Conservation (phyloP, 2,888 invertebrate genomes). For the Apamea epomidion region DNA sequence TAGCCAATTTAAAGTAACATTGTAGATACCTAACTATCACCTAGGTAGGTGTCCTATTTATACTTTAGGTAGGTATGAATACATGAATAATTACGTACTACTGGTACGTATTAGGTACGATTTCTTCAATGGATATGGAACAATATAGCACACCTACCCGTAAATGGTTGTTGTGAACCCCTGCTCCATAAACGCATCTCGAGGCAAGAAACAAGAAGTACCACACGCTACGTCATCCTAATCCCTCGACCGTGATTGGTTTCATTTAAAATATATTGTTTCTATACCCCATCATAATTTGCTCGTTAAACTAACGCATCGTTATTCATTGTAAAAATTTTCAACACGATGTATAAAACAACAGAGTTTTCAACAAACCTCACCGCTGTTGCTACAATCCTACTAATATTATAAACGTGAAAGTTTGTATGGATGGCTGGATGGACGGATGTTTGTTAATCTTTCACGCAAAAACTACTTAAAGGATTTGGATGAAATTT, state of each 20-base stretch:
- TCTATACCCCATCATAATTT: too few species aligned
- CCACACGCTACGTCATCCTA: neutral
- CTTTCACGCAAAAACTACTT: too few species aligned
- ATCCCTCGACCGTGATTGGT: neutral
- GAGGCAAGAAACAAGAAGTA: neutral
- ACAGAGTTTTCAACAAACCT: neutral
- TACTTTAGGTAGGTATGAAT: neutral
- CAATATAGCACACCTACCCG: too few species aligned
- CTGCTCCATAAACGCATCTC: neutral
- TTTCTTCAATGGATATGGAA: neutral
- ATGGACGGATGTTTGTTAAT: too few species aligned
- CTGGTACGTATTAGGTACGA: neutral
- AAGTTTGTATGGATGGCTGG: too few species aligned
- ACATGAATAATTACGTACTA: neutral
- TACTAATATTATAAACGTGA: too few species aligned
- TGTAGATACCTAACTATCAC: too few species aligned
- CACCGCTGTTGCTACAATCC: neutral
- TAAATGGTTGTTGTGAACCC: neutral
- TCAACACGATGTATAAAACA: neutral
- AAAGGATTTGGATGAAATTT: too few species aligned
- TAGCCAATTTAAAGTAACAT: too few species aligned
- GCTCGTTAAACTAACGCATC: too few species aligned
- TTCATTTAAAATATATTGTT: neutral
- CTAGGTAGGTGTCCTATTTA: too few species aligned
- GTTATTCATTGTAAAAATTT: too few species aligned